Base-by-base conservation (phyloP, 2,888 invertebrate genomes). In the Erpobdella octoculata region DNA sequence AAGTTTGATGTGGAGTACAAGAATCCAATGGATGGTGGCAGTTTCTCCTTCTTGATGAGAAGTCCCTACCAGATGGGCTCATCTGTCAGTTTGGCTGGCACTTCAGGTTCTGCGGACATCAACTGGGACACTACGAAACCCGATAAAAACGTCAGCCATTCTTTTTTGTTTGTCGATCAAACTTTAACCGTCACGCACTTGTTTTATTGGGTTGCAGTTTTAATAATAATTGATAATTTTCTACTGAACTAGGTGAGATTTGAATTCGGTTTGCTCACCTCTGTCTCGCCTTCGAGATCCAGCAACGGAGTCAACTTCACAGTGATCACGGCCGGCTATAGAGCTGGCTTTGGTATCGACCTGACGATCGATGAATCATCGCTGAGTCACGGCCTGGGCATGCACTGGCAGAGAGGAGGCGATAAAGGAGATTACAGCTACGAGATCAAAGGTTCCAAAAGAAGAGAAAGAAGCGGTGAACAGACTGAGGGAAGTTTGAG, bases 101-200 rank as follows among this genome's bases (percentile, higher is more conserved):
- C 21, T 53, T 53, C 53, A 8, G 73, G 70, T 31, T 72, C 73
- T 12, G 73, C 70, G n/a, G 37, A 64, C 33, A 67, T 80, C 21
- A 79, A 81, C 75, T 81, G 81, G 81, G 77, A 81, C 75, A 78
- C 79, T 33, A 71, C 35, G 37, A 38, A 37, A n/a, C 21, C 36
- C 48, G 71, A 71, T 59, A 75, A 65, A 28, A 71, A 76, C 28
- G 72, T 74, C 9, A 61, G 58, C n/a, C n/a, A n/a, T n/a, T n/a
- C n/a, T n/a, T n/a, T n/a, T n/a, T n/a, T n/a, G n/a, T n/a, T n/a
- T n/a, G n/a, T n/a, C n/a, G n/a, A n/a, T n/a, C n/a, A n/a, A n/a
- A n/a, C n/a, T 3, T n/a, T n/a, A n/a, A n/a, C n/a, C n/a, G n/a
- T n/a, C n/a, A n/a, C n/a, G n/a, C n/a, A n/a, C n/a, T n/a, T n/a